These are phyloP conservation scores for Andinoacara biseriatus DNA, from an alignment of 2,113 vertebrate genomes.

Conservation along the genomic window DNA sequence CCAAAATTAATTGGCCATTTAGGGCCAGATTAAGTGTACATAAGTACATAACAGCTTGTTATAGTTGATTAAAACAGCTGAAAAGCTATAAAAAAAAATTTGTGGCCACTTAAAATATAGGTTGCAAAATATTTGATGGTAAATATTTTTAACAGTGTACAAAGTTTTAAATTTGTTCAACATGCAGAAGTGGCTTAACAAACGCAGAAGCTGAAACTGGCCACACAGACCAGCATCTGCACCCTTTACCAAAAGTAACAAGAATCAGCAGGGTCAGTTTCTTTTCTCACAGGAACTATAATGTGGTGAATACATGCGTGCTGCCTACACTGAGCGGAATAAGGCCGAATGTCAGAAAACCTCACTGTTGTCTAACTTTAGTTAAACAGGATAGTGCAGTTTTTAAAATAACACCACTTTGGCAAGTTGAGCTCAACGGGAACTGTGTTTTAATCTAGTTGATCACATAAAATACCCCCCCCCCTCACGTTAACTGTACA, in stretches of 20 bases:
- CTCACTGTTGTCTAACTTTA: neutral
- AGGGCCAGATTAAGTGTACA: neutral
- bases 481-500: neutral
- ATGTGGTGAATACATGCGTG: neutral
- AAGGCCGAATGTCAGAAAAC: neutral
- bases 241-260: neutral
- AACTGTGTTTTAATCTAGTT: neutral
- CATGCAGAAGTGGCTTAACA: neutral
- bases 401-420: too few species aligned
- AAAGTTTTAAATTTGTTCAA: neutral
- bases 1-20: neutral
- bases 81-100: fast-evolving
- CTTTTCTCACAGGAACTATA: constrained; percentile 47
- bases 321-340: neutral
- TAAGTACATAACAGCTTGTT: neutral
- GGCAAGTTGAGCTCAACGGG: neutral
- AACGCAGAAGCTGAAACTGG: neutral
- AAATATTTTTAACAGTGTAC: too few species aligned
- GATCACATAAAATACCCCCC: neutral
- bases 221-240: neutral
- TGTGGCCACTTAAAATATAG: too few species aligned
- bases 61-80: neutral
- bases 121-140: neutral
- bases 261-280: constrained; percentile 22
- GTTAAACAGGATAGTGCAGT: neutral